phyloP scores from a whole-genome alignment of 2,888 invertebrate genomes.

The Acanthacorydalis orientalis region DNA sequence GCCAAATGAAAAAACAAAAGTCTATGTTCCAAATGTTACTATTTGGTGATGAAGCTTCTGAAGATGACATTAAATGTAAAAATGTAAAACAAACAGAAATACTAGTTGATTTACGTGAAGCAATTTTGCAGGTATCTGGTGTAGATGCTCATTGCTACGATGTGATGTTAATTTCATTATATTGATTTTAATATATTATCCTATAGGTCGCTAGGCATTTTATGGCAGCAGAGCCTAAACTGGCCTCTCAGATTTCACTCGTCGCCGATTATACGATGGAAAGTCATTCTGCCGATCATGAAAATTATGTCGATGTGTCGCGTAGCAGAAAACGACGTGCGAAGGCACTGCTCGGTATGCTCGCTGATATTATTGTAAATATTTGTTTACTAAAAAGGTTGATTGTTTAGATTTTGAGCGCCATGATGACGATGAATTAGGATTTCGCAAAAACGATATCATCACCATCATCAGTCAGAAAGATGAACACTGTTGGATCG shows the following conservation, averaged over 20 bases:
- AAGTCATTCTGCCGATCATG: constrained; percentile 85
- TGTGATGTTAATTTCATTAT: constrained; percentile 1
- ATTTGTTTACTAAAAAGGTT: constrained; percentile 1
- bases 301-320: constrained; percentile 86
- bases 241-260: constrained; percentile 58
- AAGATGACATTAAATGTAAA: constrained; percentile 80
- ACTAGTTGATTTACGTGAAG: constrained; percentile 91
- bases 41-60: constrained; percentile 62
- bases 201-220: constrained; percentile 73
- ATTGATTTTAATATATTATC: constrained; percentile 2
- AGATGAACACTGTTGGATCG: constrained; percentile 98
- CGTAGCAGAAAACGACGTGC: constrained; percentile 76
- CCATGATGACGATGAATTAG: constrained; percentile 94
- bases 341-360: constrained; percentile 67
- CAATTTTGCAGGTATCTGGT: constrained; percentile 64
- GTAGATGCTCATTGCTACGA: constrained; percentile 1
- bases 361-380: neutral
- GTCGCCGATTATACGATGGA: constrained; percentile 92
- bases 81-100: constrained; percentile 98
- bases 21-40: constrained; percentile 78
- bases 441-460: constrained; percentile 96
- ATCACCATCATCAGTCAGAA: constrained; percentile 94
- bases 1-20: constrained; percentile 81
- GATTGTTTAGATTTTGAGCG: constrained; percentile 71
- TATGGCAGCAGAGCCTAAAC: constrained; percentile 78